Evolutionary conservation across 2,888 invertebrate species (phyloP), one percentile per base, ranked within the genome.

Genomic region (Dryococelus australis): DNA sequence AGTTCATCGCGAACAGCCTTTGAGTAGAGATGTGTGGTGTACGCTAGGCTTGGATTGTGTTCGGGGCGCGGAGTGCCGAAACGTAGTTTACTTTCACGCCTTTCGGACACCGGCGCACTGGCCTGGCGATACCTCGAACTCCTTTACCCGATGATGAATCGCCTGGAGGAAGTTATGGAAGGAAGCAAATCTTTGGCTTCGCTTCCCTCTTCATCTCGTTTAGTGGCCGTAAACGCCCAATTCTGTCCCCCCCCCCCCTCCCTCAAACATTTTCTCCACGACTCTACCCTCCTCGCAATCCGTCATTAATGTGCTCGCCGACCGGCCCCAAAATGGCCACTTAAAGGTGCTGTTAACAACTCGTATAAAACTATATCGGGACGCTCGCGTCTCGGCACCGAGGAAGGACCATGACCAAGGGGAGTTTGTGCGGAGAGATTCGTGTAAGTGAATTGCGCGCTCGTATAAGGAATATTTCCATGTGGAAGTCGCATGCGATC

Each of bases 261-360:
- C 79, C 6, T 47, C 47, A n/a, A 35, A 35, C 35, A 35, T 35
- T 35, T 35, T 35, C 51, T 51, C 51, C 51, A 4, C 13, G 8
- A 51, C 4, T 4, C 35, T 4, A 1, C 35, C 35, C 35, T 35
- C 80, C 80, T 80, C 28, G 12, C 83, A 13, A 28, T 83, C 20
- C 83, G 43, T 83, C 83, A 83, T 83, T 83, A 83, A 83, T 83
- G 83, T 28, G 20, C 83, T 35, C 20, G 83, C 43, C 16, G 83
- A 43, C 28, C 28, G 83, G 43, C 20, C 28, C 28, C 16, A 83
- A 35, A 83, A 83, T 83, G 83, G 83, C 83, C 83, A 6, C 83
- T 83, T 83, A 83, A 83, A 83, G 83, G 83, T 83, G 83, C 28
- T 83, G 28, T 35, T 35, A 83, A 83, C 83, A 43, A 83, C 83